Evolutionary conservation across 2,888 invertebrate genomes (phyloP).

Genomic region (Neoscelio sp.): DNA sequence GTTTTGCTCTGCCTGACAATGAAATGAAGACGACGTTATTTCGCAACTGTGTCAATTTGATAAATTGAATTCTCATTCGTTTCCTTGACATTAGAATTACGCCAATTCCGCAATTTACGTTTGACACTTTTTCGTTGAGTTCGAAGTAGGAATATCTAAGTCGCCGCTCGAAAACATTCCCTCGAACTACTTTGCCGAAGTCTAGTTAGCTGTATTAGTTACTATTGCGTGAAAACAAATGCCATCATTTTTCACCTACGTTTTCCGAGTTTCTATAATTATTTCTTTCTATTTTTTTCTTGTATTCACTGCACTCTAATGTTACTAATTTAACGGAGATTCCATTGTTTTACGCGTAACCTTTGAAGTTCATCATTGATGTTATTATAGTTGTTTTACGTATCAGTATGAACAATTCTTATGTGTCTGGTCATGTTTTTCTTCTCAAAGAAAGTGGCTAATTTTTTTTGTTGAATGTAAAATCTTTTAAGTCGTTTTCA

Average conservation of each 20-base stretch:
- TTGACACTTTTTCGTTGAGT: not conserved
- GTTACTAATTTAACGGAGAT: conserved; percentile 31
- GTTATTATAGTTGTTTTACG: conserved; percentile 42
- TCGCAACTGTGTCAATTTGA: conserved; percentile 14
- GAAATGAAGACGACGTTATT: conserved; percentile 28
- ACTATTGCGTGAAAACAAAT: not conserved
- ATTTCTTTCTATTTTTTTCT: conserved; percentile 21
- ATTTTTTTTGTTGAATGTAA: conserved; percentile 4
- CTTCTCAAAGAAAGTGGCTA: conserved; percentile 22
- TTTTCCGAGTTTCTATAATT: too few relatives aligned
- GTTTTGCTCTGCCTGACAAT: conserved; percentile 12
- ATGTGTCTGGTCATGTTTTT: conserved; percentile 1
- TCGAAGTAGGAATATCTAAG: too few relatives aligned
- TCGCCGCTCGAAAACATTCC: not conserved
- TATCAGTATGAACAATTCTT: too few relatives aligned
- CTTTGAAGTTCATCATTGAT: conserved; percentile 31
- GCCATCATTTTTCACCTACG: conserved; percentile 3
- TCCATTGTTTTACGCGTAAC: conserved; percentile 16
- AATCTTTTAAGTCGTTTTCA: not conserved
- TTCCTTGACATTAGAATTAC: not conserved
- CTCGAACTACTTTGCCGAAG: too few relatives aligned
- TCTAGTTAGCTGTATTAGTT: conserved; percentile 12
- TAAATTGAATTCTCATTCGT: conserved; percentile 8
- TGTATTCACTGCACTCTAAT: conserved; percentile 15
- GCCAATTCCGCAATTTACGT: conserved; percentile 4